Evolutionary conservation across 2,797 vertebrate species (phyloP).

Genomic region (Leptatherina wallacei): DNA sequence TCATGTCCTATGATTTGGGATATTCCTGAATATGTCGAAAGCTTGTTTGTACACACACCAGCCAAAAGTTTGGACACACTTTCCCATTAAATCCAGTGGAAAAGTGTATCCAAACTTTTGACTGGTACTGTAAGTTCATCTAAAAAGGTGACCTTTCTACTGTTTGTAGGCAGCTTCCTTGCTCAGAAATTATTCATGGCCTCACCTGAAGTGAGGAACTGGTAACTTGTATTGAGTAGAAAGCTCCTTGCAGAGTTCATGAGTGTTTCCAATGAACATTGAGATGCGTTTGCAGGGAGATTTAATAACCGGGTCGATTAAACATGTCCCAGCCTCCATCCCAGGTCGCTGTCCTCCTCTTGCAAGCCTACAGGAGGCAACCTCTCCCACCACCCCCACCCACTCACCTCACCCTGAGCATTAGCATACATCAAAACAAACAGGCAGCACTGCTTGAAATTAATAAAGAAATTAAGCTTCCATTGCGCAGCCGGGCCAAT

Average conservation of each 20-base stretch:
- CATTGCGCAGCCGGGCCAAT: slow-evolving; percentile 95
- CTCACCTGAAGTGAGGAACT: too few relatives aligned
- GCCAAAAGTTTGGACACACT: too few relatives aligned
- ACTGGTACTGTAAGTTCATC: too few relatives aligned
- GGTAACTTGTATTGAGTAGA: too few relatives aligned
- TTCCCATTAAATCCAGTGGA: too few relatives aligned
- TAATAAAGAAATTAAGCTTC: slow-evolving; percentile 99
- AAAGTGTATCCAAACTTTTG: too few relatives aligned
- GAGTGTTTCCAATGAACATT: slow-evolving; percentile 35
- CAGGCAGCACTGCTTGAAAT: slow-evolving; percentile 85
- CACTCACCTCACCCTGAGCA: slow-evolving; percentile 71
- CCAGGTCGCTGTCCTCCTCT: slow-evolving; percentile 68
- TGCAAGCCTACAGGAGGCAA: slow-evolving; percentile 78
- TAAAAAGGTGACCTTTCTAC: too few relatives aligned
- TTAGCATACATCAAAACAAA: slow-evolving; percentile 95
- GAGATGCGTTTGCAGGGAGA: slow-evolving; percentile 38
- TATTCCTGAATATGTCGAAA: too few relatives aligned
- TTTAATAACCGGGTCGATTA: slow-evolving; percentile 86
- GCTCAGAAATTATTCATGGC: too few relatives aligned
- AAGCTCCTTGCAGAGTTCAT: background rate
- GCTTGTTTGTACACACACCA: too few relatives aligned
- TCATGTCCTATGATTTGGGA: too few relatives aligned
- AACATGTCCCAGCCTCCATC: slow-evolving; percentile 81
- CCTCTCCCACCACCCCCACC: slow-evolving; percentile 76
- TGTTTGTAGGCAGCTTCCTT: too few relatives aligned